Base-by-base conservation (phyloP, 2,797 vertebrate species). In the Myripristis jacobus region DNA sequence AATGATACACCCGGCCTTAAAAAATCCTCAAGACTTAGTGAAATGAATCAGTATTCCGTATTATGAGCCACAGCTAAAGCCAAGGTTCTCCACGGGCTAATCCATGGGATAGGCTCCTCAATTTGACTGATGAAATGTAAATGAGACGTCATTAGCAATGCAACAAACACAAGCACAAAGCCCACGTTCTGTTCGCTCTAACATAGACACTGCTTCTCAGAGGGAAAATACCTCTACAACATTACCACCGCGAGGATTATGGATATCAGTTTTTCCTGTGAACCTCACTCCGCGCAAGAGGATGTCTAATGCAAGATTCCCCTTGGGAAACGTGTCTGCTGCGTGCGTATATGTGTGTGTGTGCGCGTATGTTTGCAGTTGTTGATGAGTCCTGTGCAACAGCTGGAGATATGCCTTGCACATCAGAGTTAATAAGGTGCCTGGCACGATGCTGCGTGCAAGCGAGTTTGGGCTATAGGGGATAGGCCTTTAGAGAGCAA, bases 121-220 rank as follows among this genome's bases (percentile, higher is more conserved):
- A n/a, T 86, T 77, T 68, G 60, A 78, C 38, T 72, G 58, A 81
- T 87, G 70, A 87, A 88, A 87, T 52, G 47, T 73, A 83, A 88
- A 85, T 70, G 59, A 85, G 73, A 54, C 52, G 38, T 84, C 67
- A 75, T 83, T 83, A 87, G 76, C 70, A 80, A 65, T 53, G 59
- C 61, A 72, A 75, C 60, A 87, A 79, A 77, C 58, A 78, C 55
- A 29, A 51, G 19, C 64, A 81, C 74, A 84, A 75, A 81, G 66
- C 72, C 22, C 13, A 3, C 60, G 43, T 25, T 65, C 12, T 3
- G 55, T 63, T 73, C 5, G 0, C 56, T 63, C 66, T 62, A 63
- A 60, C 67, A 52, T 43, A 61, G 29, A 77, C 64, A 50, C 68
- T 54, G 64, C 63, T 65, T 71, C 68, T 79, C 59, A 16, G 12